A percentile compares a stretch with the other conserved stretches of the same genome.
phyloP scores from a whole-genome alignment of 2,888 invertebrate species.

The Epistrophella euchroma region DNA sequence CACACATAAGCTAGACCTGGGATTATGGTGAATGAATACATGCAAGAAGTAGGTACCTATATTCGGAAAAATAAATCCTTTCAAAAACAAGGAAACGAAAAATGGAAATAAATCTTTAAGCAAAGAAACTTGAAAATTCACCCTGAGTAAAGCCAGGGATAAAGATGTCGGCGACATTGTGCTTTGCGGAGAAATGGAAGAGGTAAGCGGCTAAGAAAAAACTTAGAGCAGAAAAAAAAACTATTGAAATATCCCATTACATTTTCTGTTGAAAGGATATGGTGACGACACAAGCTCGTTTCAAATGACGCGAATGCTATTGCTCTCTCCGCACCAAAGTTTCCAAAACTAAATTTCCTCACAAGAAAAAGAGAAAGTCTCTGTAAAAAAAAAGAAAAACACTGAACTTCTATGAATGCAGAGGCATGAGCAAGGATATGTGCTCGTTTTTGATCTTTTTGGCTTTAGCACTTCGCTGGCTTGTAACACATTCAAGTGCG shows the following conservation, averaged over 20 bases:
- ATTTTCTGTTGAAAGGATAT: constrained; percentile 63
- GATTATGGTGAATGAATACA: constrained; percentile 68
- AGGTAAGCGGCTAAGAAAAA: constrained; percentile 27
- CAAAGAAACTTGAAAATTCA: constrained; percentile 57
- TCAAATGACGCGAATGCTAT: constrained; percentile 64
- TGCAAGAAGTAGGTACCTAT: constrained; percentile 47
- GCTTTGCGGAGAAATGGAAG: constrained; percentile 24
- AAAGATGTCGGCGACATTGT: constrained; percentile 48
- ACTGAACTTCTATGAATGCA: constrained; percentile 36
- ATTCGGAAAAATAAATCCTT: constrained; percentile 55
- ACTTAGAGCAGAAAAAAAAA: constrained; percentile 37
- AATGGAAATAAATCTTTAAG: constrained; percentile 67
- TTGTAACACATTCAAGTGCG: constrained; percentile 74
- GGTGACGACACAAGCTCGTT: constrained; percentile 60
- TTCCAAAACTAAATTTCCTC: constrained; percentile 44
- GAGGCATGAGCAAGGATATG: constrained; percentile 50
- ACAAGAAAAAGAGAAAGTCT: constrained; percentile 39
- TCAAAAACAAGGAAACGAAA: constrained; percentile 66
- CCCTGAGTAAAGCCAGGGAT: constrained; percentile 51
- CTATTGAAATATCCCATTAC: constrained; percentile 72
- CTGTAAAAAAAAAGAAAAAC: neutral
- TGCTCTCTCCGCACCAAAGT: constrained; percentile 34
- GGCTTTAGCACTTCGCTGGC: constrained; percentile 67
- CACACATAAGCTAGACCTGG: constrained; percentile 64
- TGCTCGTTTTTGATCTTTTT: constrained; percentile 65